Conservation (phyloP, 2,888 invertebrate genomes). For the Minunthozetes semirufus region DNA sequence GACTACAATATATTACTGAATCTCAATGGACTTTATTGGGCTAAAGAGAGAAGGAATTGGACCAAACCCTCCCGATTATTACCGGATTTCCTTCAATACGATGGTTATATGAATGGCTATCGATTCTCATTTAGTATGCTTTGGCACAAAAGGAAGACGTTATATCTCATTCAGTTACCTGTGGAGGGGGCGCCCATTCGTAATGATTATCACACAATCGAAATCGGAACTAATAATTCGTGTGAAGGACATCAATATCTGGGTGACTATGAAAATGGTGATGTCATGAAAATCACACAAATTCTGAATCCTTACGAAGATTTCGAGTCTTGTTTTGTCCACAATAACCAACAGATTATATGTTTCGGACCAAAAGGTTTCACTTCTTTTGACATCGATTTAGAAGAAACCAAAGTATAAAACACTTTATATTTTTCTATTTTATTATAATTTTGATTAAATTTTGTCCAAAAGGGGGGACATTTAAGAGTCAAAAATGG, state of each 20-base stretch:
- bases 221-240: neutral
- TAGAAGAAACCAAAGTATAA: slow-evolving; percentile 1
- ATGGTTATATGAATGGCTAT: neutral
- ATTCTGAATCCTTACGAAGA: neutral
- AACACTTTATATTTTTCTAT: neutral
- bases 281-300: neutral
- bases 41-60: neutral
- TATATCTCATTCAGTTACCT: neutral
- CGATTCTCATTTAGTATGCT: neutral
- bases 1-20: neutral
- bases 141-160: neutral
- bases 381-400: slow-evolving; percentile 18
- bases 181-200: neutral
- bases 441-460: neutral
- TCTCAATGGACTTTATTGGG: too few relatives aligned
- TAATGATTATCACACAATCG: neutral
- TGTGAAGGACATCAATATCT: neutral
- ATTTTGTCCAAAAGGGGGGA: too few relatives aligned
- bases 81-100: neutral
- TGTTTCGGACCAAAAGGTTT: neutral
- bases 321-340: slow-evolving; percentile 2
- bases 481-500: too few relatives aligned
- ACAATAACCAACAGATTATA: neutral
- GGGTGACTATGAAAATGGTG: neutral
- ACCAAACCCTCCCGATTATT: neutral